A percentile compares a stretch with the other conserved stretches of the same genome.
phyloP scores from a whole-genome alignment of 2,888 invertebrate genomes.

The Thecocarcelia acutangulata region DNA sequence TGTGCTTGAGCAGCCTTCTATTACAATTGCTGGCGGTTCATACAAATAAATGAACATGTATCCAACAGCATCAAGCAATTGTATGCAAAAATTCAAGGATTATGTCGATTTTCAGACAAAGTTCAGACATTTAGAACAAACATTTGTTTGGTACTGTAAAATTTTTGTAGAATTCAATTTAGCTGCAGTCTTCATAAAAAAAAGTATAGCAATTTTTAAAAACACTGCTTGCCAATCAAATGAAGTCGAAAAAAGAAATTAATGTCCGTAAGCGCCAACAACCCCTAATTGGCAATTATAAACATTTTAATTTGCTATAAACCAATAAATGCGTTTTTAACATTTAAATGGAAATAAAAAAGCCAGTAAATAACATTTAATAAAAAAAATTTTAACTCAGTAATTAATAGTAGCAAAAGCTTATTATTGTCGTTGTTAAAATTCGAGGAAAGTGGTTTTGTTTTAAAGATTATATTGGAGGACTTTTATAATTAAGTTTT shows the following conservation, averaged over 20 bases:
- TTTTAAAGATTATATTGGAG: no score
- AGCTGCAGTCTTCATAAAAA: neutral
- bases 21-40: no score
- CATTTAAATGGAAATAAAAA: constrained; percentile 30
- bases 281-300: constrained; percentile 67
- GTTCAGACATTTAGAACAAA: no score
- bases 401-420: constrained; percentile 45
- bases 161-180: no score
- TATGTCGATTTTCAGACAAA: no score
- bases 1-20: no score
- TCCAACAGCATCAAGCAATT: no score
- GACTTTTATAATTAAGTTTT: no score
- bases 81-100: no score
- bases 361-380: constrained; percentile 7
- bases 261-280: constrained; percentile 25
- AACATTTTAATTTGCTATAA: constrained; percentile 50
- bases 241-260: neutral
- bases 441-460: neutral
- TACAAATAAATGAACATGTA: no score
- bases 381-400: constrained; percentile 18
- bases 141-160: no score
- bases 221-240: neutral
- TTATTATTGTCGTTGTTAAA: neutral
- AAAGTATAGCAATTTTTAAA: no score
- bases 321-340: constrained; percentile 47